Evolutionary conservation across 2,113 vertebrate species (phyloP).

Genomic region (Tupaia chinensis): DNA sequence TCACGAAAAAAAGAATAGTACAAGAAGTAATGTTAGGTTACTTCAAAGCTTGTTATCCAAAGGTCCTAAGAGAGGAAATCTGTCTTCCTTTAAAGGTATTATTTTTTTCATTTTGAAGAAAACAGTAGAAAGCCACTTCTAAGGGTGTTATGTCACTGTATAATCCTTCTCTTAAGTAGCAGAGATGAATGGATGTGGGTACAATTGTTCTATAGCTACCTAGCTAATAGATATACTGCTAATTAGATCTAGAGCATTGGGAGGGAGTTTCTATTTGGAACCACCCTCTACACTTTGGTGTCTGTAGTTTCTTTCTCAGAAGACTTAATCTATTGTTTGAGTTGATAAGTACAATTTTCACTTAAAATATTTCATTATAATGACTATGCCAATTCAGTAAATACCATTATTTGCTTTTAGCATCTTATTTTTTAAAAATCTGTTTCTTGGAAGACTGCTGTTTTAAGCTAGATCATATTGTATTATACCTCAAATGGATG

Average conservation of each 20-base stretch:
- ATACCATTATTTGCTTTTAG: conserved; percentile 43
- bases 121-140: not conserved
- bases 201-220: not conserved
- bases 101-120: conserved; percentile 32
- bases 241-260: not conserved
- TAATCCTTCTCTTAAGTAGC: not conserved
- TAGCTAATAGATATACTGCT: too few species aligned
- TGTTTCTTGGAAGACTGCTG: conserved; percentile 5
- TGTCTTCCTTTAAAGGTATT: not conserved
- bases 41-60: not conserved
- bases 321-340: conserved; percentile 24
- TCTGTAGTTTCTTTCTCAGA: not conserved
- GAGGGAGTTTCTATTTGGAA: conserved; percentile 30
- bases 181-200: not conserved
- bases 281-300: not conserved
- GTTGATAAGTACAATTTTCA: not conserved
- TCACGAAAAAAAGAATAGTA: too few species aligned
- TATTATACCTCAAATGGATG: conserved; percentile 3
- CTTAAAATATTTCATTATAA: conserved; percentile 56
- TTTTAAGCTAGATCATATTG: conserved; percentile 23
- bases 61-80: not conserved
- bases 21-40: not conserved
- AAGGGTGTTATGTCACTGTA: not conserved
- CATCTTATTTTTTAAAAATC: not conserved
- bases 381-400: conserved; percentile 19